Evolutionary conservation across 2,797 vertebrate genomes (phyloP), one percentile per base, ranked within the genome.

Genomic region (Clarias pachynema): DNA sequence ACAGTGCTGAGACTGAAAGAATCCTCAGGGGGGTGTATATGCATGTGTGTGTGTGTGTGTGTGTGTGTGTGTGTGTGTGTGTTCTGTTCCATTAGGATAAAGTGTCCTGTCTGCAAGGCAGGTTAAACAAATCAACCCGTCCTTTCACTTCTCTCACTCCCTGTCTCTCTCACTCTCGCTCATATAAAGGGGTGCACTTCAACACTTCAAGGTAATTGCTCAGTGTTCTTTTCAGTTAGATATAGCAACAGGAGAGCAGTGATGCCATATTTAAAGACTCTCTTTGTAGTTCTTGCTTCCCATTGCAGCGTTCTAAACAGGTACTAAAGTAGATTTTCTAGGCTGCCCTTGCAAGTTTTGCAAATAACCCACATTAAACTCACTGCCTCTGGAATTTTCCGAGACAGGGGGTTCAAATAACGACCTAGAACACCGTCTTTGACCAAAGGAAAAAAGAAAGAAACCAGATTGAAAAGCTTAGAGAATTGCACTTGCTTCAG

Each of bases 201-300:
- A 40, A 72, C 83, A 49, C 77, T 49, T 73, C 66, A 85, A 85
- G 84, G 84, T 85, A 65, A 85, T 74, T 83, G 56, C 34, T 83
- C 34, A 24, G 70, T 49, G 82, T 75, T 85, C 37, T 70, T 84
- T 85, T 29, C 29, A 85, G 56, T 85, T 37, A 63, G 77, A 31
- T 62, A 26, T 15, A 62, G 65, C 53, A 70, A 26, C 56, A 26
- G 24, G 29, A 18, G 29, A 31, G 75, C 15, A 44, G 34, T 1
- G 7, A 20, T 34, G 75, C 63, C 31, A 44, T 59, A 69, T 84
- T 59, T 84, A 29, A n/a, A 79, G 53, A 31, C 65, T 40, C 26
- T 26, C 34, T 14, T 63, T 63, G 57, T 40, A 79, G 10, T 37
- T 40, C 63, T 40, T 63, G 77, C 77, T 44, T 79, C 24, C 16